Percentiles rank a stretch among this genome's conserved stretches.
phyloP scores from a whole-genome alignment of 2,888 invertebrate genomes.

The Noctua fimbriata region DNA sequence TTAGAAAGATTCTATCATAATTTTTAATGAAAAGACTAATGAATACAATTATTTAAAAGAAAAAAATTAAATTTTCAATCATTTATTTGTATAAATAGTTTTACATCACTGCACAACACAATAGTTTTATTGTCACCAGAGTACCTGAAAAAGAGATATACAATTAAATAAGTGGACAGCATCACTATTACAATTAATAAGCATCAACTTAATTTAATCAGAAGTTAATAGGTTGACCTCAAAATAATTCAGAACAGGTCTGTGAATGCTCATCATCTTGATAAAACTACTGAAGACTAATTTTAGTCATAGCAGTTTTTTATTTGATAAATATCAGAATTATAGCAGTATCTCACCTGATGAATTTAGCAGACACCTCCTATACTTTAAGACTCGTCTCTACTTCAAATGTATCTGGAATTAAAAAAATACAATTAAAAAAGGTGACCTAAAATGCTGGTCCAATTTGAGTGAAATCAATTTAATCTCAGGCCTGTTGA shows the following conservation, averaged over 20 bases:
- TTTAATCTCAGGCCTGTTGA: conserved; percentile 81
- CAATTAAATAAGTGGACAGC: conserved; percentile 9
- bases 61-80: background rate
- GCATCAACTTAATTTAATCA: conserved; percentile 59
- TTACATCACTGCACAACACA: background rate
- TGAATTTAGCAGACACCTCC: background rate
- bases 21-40: conserved; percentile 4
- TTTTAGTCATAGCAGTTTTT: background rate
- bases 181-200: background rate
- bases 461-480: background rate
- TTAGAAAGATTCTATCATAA: no score
- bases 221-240: conserved; percentile 76
- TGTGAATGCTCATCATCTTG: conserved; percentile 85
- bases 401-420: conserved; percentile 20
- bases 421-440: background rate
- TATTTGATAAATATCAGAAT: background rate
- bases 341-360: conserved; percentile 35
- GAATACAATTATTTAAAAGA: background rate
- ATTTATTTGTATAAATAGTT: conserved; percentile 11
- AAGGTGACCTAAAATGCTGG: background rate
- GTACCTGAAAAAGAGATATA: conserved; percentile 50
- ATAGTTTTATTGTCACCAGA: background rate
- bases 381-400: background rate
- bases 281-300: background rate
- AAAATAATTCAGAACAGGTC: conserved; percentile 88